Percentiles rank a stretch among this genome's conserved stretches.
These are phyloP conservation scores for Drosophila arizonae DNA, from an alignment of 1,140 invertebrate species.

Conservation along the genomic window DNA sequence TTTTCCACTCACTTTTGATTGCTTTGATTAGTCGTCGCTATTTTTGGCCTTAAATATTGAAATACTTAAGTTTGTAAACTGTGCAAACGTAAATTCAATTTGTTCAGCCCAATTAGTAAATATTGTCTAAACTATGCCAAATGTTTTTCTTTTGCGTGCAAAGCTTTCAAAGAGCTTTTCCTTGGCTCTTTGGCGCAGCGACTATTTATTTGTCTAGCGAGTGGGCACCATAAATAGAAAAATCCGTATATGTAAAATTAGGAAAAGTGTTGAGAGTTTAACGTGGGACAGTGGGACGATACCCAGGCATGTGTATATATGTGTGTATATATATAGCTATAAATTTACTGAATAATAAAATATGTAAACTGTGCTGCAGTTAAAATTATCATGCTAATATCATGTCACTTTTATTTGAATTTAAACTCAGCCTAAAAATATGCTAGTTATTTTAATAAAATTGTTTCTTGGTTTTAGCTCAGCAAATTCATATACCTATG, in stretches of 20 bases:
- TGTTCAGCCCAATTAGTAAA: slow-evolving; percentile 23
- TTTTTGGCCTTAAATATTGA: slow-evolving; percentile 17
- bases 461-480: too few species aligned
- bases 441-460: too few species aligned
- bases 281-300: slow-evolving; percentile 17
- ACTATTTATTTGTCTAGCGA: background rate
- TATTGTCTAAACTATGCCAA: slow-evolving; percentile 9
- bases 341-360: too few species aligned
- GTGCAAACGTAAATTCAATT: slow-evolving; percentile 19
- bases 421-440: too few species aligned
- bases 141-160: slow-evolving; percentile 3
- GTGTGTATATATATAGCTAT: too few species aligned
- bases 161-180: slow-evolving; percentile 21
- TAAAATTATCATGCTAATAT: too few species aligned
- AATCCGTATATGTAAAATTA: slow-evolving; percentile 1
- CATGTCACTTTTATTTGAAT: too few species aligned
- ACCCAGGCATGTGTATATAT: background rate
- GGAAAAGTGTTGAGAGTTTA: slow-evolving; percentile 5
- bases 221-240: slow-evolving; percentile 42
- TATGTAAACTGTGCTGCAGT: too few species aligned
- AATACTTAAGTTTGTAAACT: background rate
- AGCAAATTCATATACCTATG: too few species aligned
- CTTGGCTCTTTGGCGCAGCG: background rate
- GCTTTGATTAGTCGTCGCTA: slow-evolving; percentile 23
- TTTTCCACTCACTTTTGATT: slow-evolving; percentile 34